Evolutionary conservation across 2,113 vertebrate genomes (phyloP).

Genomic region (Rhineura floridana): DNA sequence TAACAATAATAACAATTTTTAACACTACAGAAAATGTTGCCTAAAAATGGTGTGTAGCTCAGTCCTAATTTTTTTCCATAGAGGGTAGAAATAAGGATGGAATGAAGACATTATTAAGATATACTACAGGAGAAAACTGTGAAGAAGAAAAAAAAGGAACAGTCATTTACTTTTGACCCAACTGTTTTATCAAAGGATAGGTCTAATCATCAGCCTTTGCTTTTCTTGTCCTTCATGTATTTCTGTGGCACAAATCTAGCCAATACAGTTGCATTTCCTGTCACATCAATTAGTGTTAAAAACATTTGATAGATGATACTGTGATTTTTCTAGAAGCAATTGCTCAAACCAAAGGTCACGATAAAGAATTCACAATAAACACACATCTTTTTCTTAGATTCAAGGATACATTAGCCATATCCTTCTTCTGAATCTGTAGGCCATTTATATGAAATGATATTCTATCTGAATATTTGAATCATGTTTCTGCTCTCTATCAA

Average conservation of each 20-base stretch:
- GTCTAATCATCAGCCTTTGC: neutral
- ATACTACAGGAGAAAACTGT: neutral
- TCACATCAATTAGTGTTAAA: neutral
- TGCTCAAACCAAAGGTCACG: neutral
- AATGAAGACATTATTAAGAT: neutral
- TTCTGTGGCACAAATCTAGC: neutral
- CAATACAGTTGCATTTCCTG: neutral
- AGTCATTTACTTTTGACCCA: neutral
- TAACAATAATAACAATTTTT: neutral
- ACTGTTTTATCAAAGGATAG: neutral
- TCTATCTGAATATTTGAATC: conserved; percentile 19
- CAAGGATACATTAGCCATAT: neutral
- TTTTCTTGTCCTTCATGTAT: neutral
- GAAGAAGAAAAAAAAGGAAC: neutral
- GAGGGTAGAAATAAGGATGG: neutral
- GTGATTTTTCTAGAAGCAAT: neutral
- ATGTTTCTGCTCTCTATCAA: conserved; percentile 13
- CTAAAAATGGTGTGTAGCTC: neutral
- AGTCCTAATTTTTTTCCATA: neutral
- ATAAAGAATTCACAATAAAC: neutral
- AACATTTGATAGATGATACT: neutral
- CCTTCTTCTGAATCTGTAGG: neutral
- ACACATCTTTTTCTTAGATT: neutral
- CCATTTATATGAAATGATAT: conserved; percentile 16
- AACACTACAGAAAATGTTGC: neutral